Conservation (phyloP, 2,113 vertebrate species). For the Calyptomena viridis region DNA sequence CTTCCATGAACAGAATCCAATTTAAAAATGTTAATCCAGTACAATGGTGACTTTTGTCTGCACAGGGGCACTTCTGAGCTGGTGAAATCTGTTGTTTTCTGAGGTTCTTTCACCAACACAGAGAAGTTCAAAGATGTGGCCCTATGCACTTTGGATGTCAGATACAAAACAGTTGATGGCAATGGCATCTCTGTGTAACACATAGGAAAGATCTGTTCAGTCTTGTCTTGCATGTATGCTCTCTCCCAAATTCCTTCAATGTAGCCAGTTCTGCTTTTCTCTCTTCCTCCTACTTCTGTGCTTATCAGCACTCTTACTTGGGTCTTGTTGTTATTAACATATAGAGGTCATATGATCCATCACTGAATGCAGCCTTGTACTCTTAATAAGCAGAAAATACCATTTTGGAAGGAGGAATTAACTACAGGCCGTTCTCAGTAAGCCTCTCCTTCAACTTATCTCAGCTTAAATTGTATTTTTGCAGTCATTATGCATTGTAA, state of each 20-base stretch:
- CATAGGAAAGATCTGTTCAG: background rate
- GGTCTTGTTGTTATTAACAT: background rate
- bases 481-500: background rate
- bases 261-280: background rate
- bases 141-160: background rate
- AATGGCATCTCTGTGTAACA: background rate
- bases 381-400: background rate
- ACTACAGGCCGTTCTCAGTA: background rate
- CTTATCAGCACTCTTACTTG: background rate
- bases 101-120: background rate
- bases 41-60: background rate
- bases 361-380: background rate
- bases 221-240: background rate
- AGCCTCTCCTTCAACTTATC: slow-evolving; percentile 31
- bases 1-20: background rate
- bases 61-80: background rate
- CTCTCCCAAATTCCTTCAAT: background rate
- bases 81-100: background rate
- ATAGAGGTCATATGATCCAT: background rate
- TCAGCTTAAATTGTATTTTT: background rate
- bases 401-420: background rate
- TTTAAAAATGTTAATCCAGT: background rate
- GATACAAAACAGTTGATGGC: background rate
- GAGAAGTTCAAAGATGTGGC: background rate
- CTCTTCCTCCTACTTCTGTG: background rate